These are phyloP conservation scores for Lacerta bilineata DNA, from an alignment of 2,797 vertebrate species.

Conservation along the genomic window DNA sequence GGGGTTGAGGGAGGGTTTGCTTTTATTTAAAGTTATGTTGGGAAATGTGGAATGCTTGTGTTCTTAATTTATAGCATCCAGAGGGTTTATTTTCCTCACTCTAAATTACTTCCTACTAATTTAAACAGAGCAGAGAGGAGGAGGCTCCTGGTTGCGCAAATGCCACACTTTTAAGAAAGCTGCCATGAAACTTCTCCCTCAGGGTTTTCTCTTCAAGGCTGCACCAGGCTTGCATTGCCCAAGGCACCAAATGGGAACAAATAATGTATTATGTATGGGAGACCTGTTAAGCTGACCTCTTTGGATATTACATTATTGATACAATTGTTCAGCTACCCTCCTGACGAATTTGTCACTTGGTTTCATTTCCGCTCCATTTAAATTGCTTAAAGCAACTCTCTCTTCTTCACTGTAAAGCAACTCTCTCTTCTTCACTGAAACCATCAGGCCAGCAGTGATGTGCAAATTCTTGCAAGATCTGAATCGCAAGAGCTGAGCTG, in stretches of 20 bases:
- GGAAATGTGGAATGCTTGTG: constrained; percentile 16
- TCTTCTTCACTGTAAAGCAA: not conserved
- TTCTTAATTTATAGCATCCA: constrained; percentile 42
- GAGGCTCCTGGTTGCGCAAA: not conserved
- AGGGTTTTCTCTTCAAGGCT: not conserved
- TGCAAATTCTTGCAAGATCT: not conserved
- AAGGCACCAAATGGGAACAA: too few species aligned
- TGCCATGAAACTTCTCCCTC: not conserved
- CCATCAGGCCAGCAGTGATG: not conserved
- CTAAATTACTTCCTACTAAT: not conserved
- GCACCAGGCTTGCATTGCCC: not conserved
- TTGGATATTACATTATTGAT: not conserved
- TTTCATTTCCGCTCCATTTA: not conserved
- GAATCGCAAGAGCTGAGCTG: not conserved
- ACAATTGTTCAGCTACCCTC: not conserved
- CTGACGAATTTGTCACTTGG: not conserved
- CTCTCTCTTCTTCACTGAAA: not conserved
- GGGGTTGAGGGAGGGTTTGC: not conserved
- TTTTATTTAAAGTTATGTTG: constrained; percentile 41
- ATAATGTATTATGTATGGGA: too few species aligned
- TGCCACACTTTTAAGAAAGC: not conserved
- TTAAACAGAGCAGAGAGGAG: not conserved
- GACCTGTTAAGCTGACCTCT: not conserved
- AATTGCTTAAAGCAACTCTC: not conserved
- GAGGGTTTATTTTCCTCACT: constrained; percentile 35